Evolutionary conservation across 2,888 invertebrate genomes (phyloP), one percentile per base, ranked within the genome.

Genomic region (Stenichneumon culpator): DNA sequence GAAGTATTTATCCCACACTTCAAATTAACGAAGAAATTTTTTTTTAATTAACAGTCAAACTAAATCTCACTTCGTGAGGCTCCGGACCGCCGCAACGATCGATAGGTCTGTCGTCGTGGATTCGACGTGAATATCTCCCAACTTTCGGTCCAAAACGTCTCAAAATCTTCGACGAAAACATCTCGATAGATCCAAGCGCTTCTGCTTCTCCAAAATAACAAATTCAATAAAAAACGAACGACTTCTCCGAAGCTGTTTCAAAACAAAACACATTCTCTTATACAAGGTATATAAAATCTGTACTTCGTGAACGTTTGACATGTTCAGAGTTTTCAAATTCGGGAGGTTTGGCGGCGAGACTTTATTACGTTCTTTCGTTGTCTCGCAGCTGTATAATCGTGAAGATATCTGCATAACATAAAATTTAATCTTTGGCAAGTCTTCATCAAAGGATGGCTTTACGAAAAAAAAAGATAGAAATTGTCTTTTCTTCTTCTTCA

Each of bases 51-150:
- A 60, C 2, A 28, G 14, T 54, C 32, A 5, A 32, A 69, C 14
- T 0, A 73, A 47, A 19, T 60, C 57, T 78, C 52, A 84, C 84
- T 32, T 78, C 68, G 16, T 63, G 78, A 28, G 73, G 73, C 25
- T 63, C 22, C 44, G 84, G 84, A 54, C 52, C 73, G 36, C 78
- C 84, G 11, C 73, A 50, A 11, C 77, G 68, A 81, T 84, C 84
- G 32, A 78, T 39, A 22, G 84, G 84, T 69, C 81, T 78, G 25
- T 84, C 19, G n/a, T 84, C 81, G 78, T 84, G 84, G 39, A 84
- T 44, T 25, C 68, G 32, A 0, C 73, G 80, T 7, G 73, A 44
- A 44, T 65, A 50, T 69, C 36, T 54, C 1, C 25, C 32, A 44
- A 68, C 3, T 6, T 57, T 44, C 44, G 63, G 78, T 11, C 72